Conservation (phyloP, 2,888 invertebrate genomes). For the Acleris laterana region DNA sequence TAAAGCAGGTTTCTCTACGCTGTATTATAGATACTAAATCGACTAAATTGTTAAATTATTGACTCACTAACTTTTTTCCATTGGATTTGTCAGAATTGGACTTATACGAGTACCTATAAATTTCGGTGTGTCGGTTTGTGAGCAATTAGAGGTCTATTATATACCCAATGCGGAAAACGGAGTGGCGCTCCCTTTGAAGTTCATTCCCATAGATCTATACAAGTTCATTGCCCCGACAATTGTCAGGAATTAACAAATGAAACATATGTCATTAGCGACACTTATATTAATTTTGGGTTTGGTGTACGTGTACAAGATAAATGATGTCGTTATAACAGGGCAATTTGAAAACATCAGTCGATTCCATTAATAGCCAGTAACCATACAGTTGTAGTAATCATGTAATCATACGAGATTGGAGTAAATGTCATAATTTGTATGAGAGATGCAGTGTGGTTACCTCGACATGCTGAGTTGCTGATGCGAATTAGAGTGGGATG, state of each 20-base stretch:
- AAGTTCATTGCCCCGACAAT: slow-evolving; percentile 25
- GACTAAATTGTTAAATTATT: too few relatives aligned
- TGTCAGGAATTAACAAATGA: slow-evolving; percentile 18
- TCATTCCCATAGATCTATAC: background rate
- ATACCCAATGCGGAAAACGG: background rate
- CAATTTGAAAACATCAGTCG: slow-evolving; percentile 11
- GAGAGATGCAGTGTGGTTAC: background rate
- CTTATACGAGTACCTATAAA: too few relatives aligned
- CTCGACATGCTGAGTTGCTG: background rate
- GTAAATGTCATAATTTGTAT: slow-evolving; percentile 4
- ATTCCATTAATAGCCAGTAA: background rate
- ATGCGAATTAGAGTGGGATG: background rate
- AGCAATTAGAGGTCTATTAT: too few relatives aligned
- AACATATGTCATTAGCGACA: slow-evolving; percentile 18
- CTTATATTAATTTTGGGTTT: slow-evolving; percentile 12
- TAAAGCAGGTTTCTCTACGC: too few relatives aligned
- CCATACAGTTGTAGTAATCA: background rate
- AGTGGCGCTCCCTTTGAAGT: background rate
- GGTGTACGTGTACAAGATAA: slow-evolving; percentile 7
- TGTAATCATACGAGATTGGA: slow-evolving; percentile 4
- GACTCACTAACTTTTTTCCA: too few relatives aligned
- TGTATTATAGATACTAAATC: too few relatives aligned
- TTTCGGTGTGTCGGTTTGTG: too few relatives aligned
- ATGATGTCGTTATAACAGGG: slow-evolving; percentile 7
- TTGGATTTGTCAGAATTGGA: too few relatives aligned